Evolutionary conservation across 2,113 vertebrate genomes (phyloP), one percentile per base, ranked within the genome.

Genomic region (Phalacrocorax carbo): DNA sequence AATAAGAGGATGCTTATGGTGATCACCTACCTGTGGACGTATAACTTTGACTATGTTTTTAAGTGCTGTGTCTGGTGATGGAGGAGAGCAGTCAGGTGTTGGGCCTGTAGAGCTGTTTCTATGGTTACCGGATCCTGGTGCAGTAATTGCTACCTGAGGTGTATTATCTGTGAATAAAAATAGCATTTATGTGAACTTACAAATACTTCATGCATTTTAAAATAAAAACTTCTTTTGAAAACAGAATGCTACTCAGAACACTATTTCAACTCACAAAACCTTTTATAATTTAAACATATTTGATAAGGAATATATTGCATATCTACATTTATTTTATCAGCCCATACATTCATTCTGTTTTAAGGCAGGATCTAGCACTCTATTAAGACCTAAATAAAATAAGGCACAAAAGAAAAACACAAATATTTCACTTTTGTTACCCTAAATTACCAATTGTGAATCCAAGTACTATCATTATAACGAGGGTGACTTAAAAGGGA

Each of bases 41-140:
- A 99, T 99, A 96, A 99, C 99, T 99, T 99, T 99, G 96, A 99
- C 99, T 57, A 99, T 99, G 97, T 99, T 99, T 98, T 99, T 99
- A 97, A 99, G 98, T 96, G 99, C 99, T 40, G 99, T 99, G 97
- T 99, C 99, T 34, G 99, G 99, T 85, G 99, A 99, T 88, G 99
- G 99, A 97, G 99, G 99, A 70, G 99, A 99, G 95, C 99, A 99
- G 98, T 99, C 99, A 98, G 99, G 99, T 98, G 99, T 99, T 96
- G 99, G 99, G 89, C 99, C 99, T 94, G 99, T 99, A 40, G 98
- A 99, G 97, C 98, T 98, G 99, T 99, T 99, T 97, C 98, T 99
- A 99, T 99, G 99, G 98, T 98, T 99, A 99, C 99, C 82, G 75
- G 97, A 98, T 98, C 98, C 99, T 97, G 98, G 98, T 97, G 99